These are phyloP conservation scores for Thaumetopoea pityocampa DNA, from an alignment of 1,140 invertebrate species.

Conservation along the genomic window DNA sequence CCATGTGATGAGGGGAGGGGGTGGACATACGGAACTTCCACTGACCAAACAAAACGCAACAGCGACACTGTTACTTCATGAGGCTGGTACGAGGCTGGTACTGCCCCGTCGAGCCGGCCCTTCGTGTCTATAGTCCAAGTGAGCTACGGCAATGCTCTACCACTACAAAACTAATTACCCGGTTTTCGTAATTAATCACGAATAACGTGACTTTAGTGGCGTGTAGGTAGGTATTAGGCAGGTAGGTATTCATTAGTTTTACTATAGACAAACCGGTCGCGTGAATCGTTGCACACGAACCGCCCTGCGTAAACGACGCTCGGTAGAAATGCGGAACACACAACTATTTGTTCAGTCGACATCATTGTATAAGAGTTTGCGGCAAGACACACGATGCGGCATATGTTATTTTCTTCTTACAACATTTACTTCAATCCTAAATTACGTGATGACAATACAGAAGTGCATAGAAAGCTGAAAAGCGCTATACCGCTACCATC, in stretches of 20 bases:
- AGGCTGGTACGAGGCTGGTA: too few relatives aligned
- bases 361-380: conserved; percentile 73
- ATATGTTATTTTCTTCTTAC: conserved; percentile 71
- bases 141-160: too few relatives aligned
- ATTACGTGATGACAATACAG: conserved; percentile 61
- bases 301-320: conserved; percentile 64
- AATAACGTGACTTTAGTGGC: too few relatives aligned
- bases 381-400: conserved; percentile 51
- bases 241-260: conserved; percentile 21
- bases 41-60: too few relatives aligned
- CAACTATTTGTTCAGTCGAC: conserved; percentile 69
- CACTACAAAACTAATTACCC: too few relatives aligned
- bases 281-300: conserved; percentile 41
- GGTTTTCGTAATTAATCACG: too few relatives aligned
- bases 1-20: too few relatives aligned
- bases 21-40: too few relatives aligned
- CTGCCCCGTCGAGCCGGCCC: too few relatives aligned
- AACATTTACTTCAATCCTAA: conserved; percentile 66
- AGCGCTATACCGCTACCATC: conserved; percentile 19
- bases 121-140: too few relatives aligned
- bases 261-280: conserved; percentile 29
- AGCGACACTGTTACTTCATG: too few relatives aligned
- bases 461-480: conserved; percentile 34
- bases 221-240: too few relatives aligned
- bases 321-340: conserved; percentile 73